Conservation (phyloP, 2,888 invertebrate species). For the Rugalucina vietnamica region DNA sequence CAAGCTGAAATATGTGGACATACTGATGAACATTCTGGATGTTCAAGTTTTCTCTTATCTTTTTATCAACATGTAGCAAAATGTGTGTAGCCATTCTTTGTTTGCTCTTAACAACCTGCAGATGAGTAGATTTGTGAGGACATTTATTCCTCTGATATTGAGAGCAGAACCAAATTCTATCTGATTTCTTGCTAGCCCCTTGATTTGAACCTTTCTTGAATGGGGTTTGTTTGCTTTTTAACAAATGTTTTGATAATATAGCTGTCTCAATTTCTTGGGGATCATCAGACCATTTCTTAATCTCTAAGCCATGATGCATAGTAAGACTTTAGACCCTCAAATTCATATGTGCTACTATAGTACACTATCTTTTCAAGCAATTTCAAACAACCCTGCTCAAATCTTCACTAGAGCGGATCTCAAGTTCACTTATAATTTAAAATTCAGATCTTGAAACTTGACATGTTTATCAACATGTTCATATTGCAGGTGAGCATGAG, state of each 20-base stretch:
- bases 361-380: neutral
- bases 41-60: too few species aligned
- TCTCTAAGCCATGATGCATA: neutral
- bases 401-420: too few species aligned
- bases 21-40: neutral
- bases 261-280: neutral
- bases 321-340: neutral
- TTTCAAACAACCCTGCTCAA: too few species aligned
- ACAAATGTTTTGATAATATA: neutral
- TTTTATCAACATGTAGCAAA: too few species aligned
- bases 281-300: neutral
- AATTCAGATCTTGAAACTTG: too few species aligned
- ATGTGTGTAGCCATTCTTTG: neutral
- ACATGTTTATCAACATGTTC: too few species aligned
- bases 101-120: neutral
- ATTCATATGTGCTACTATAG: neutral
- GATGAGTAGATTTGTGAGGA: constrained; percentile 8
- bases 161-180: neutral
- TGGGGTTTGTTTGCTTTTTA: neutral
- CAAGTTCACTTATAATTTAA: too few species aligned
- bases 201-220: too few species aligned
- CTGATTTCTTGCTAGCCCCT: neutral
- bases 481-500: neutral
- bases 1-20: neutral
- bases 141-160: constrained; percentile 14